phyloP scores from a whole-genome alignment of 2,888 invertebrate genomes.

The Folsomia candida region DNA sequence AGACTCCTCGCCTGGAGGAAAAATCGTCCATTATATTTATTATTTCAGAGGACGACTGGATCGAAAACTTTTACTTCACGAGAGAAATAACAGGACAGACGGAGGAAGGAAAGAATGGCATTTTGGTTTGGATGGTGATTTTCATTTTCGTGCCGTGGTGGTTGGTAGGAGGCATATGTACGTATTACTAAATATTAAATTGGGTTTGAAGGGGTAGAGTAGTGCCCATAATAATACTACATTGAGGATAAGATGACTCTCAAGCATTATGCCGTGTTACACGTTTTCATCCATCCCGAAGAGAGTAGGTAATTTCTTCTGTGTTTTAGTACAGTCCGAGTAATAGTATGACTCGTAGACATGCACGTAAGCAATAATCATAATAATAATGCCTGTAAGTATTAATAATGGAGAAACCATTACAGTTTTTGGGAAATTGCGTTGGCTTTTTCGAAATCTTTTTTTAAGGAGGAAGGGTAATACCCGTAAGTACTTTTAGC shows the following conservation, averaged over 20 bases:
- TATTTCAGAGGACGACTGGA: background rate
- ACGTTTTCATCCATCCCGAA: too few relatives aligned
- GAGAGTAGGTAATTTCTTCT: too few relatives aligned
- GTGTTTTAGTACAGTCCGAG: background rate
- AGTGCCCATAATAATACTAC: too few relatives aligned
- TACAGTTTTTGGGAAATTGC: background rate
- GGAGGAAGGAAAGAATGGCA: too few relatives aligned
- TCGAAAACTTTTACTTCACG: background rate
- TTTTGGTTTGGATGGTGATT: too few relatives aligned
- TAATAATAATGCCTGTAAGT: conserved; percentile 9
- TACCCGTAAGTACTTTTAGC: background rate
- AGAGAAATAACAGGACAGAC: too few relatives aligned
- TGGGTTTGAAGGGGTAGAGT: background rate
- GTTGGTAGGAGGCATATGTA: too few relatives aligned
- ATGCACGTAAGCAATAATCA: conserved; percentile 9
- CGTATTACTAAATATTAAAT: conserved; percentile 6
- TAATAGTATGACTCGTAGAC: background rate
- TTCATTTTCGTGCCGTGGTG: too few relatives aligned
- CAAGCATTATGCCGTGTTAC: too few relatives aligned
- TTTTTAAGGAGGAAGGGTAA: background rate
- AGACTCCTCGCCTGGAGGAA: background rate
- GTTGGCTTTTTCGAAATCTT: background rate
- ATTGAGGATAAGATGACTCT: too few relatives aligned
- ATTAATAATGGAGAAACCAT: conserved; percentile 12
- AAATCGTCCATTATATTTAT: background rate